Evolutionary conservation across 2,888 invertebrate genomes (phyloP).

Genomic region (Altica lythri): DNA sequence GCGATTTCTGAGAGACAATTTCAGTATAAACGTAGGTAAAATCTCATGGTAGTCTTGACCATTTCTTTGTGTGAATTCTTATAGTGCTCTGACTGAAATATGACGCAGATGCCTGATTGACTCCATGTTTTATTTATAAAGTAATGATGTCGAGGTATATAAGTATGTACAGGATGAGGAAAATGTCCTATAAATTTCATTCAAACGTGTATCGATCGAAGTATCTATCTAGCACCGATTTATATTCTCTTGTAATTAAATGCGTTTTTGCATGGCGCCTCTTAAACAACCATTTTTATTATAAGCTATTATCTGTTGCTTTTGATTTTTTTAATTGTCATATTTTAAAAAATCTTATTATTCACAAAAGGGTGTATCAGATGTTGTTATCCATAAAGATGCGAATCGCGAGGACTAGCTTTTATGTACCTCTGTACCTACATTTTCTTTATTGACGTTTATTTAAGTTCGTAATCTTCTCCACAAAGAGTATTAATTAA

Average conservation of each 20-base stretch:
- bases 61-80: slow-evolving; percentile 36
- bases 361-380: too few relatives aligned
- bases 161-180: slow-evolving; percentile 42
- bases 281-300: too few relatives aligned
- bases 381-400: too few relatives aligned
- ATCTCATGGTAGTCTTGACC: slow-evolving; percentile 3
- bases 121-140: slow-evolving; percentile 46
- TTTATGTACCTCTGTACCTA: too few relatives aligned
- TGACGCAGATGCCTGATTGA: slow-evolving; percentile 39
- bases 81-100: slow-evolving; percentile 33
- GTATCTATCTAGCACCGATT: slow-evolving; percentile 13
- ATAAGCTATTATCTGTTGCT: too few relatives aligned
- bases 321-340: too few relatives aligned
- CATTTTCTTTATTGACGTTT: too few relatives aligned
- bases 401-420: too few relatives aligned
- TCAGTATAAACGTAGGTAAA: slow-evolving; percentile 12
- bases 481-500: too few relatives aligned
- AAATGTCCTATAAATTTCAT: slow-evolving; percentile 50
- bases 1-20: too few relatives aligned
- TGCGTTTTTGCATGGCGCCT: slow-evolving; percentile 42
- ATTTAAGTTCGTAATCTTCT: too few relatives aligned
- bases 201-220: slow-evolving; percentile 52
- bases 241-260: slow-evolving; percentile 39
- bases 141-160: slow-evolving; percentile 42
- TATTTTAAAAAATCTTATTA: too few relatives aligned